Base-by-base conservation (phyloP, 1,140 invertebrate genomes). In the Andrena cerasifolii region DNA sequence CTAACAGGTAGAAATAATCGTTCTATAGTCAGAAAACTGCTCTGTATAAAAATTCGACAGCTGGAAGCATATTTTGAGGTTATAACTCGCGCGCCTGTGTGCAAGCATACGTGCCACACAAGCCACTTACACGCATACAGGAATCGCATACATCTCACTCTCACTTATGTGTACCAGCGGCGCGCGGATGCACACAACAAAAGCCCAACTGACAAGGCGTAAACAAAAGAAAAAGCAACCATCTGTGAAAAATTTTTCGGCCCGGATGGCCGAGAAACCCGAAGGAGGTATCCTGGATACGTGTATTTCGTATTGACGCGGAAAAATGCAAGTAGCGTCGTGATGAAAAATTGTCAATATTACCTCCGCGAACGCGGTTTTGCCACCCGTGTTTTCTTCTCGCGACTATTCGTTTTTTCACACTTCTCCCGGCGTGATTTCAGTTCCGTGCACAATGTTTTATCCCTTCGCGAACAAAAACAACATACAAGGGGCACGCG, bases 201-300 rank as follows among this genome's bases (percentile, higher is more conserved):
- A 89, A 89, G 86, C 85, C 80, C 86, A 85, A 90, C 88, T 91
- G 90, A 91, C 90, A 91, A 91, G 90, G 88, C 89, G 90, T 91
- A 91, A 91, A 91, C 90, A 91, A 91, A 91, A 91, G 90, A 89
- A 89, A 88, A 88, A 80, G 73, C 84, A 74, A 62, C 59, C 54
- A 79, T 79, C 45, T 58, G 75, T 36, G 12, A 56, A 59, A 82
- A 75, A 83, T 78, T 74, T 63, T 67, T 59, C 31, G 16, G 18
- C 74, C 45, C 40, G 62, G 26, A 28, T 33, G 8, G 45, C 43
- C 58, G 16, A 62, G 26, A 58, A 51, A 47, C 65, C 24, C 70
- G 40, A 53, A 56, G 72, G n/a, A 58, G 63, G 40, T 53, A 33
- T 53, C 45, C 65, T 45, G 58, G 70, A 79, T 61, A 28, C 51